Conservation (phyloP, 2,797 vertebrate genomes). For the Hypotaenidia okinawae region DNA sequence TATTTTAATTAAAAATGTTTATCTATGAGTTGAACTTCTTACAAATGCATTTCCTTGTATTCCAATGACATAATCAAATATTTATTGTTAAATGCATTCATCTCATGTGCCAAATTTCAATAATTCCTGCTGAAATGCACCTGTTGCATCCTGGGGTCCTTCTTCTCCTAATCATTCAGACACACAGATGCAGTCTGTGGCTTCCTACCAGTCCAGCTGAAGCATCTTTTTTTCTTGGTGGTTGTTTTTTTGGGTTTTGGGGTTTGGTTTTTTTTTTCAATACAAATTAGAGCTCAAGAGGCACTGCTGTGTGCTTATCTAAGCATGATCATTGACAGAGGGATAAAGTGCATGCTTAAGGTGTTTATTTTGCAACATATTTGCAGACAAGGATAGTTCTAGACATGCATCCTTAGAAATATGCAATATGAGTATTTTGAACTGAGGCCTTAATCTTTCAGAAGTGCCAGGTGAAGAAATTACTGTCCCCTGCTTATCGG, state of each 20-base stretch:
- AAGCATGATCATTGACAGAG: not conserved
- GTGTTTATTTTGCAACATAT: not conserved
- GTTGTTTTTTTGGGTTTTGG: too few relatives aligned
- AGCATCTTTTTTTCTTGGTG: not conserved
- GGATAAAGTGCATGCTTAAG: not conserved
- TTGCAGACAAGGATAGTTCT: not conserved
- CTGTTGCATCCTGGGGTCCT: not conserved
- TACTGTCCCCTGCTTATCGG: not conserved
- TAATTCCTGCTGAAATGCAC: constrained; percentile 12
- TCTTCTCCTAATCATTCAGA: not conserved
- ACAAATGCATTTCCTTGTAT: not conserved
- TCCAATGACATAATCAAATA: not conserved
- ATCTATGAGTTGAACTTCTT: not conserved
- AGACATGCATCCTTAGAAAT: not conserved
- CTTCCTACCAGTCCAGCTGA: not conserved
- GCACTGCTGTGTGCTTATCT: not conserved
- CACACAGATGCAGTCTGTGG: not conserved
- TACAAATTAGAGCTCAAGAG: not conserved
- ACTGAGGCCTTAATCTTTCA: not conserved
- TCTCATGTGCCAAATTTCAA: not conserved
- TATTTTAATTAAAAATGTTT: not conserved
- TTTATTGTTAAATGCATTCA: not conserved
- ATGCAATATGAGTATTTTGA: not conserved
- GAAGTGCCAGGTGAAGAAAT: not conserved
- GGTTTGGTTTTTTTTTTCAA: not conserved